Conservation (phyloP, 2,888 invertebrate species). For the Pogonocherus hispidulus region DNA sequence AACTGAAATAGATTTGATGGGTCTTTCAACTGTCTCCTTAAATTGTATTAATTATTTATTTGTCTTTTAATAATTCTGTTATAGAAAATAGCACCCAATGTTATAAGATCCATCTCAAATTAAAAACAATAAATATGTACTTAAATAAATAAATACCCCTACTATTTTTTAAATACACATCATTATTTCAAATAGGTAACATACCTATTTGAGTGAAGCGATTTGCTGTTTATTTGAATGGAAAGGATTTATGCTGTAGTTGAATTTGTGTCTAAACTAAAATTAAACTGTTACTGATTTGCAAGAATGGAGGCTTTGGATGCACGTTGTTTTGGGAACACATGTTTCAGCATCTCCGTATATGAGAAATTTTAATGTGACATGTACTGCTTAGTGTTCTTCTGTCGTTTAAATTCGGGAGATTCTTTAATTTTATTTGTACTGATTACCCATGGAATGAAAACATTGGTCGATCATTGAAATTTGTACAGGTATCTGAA, state of each 20-base stretch:
- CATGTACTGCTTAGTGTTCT: conserved; percentile 4
- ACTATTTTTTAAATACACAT: too few relatives aligned
- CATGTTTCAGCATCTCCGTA: not conserved
- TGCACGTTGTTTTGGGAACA: conserved; percentile 16
- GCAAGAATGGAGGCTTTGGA: conserved; percentile 14
- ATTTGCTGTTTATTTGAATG: not conserved
- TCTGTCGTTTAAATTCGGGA: conserved; percentile 19
- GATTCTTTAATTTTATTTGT: conserved; percentile 9
- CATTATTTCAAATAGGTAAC: too few relatives aligned
- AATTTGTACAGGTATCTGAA: not conserved
- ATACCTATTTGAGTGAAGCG: not conserved
- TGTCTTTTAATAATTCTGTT: too few relatives aligned
- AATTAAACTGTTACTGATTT: not conserved
- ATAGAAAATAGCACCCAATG: too few relatives aligned
- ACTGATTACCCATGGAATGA: conserved; percentile 11
- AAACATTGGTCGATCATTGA: not conserved
- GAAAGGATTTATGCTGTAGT: not conserved
- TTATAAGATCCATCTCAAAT: too few relatives aligned
- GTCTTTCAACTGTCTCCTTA: too few relatives aligned
- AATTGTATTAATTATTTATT: too few relatives aligned
- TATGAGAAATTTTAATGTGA: conserved; percentile 8
- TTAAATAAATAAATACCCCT: too few relatives aligned
- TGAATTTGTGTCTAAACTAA: not conserved
- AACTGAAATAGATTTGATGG: too few relatives aligned
- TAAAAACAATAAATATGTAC: too few relatives aligned